A percentile compares a stretch with the other conserved stretches of the same genome.
Evolutionary conservation across 1,140 invertebrate species (phyloP).

Genomic region (Penaeus chinensis): DNA sequence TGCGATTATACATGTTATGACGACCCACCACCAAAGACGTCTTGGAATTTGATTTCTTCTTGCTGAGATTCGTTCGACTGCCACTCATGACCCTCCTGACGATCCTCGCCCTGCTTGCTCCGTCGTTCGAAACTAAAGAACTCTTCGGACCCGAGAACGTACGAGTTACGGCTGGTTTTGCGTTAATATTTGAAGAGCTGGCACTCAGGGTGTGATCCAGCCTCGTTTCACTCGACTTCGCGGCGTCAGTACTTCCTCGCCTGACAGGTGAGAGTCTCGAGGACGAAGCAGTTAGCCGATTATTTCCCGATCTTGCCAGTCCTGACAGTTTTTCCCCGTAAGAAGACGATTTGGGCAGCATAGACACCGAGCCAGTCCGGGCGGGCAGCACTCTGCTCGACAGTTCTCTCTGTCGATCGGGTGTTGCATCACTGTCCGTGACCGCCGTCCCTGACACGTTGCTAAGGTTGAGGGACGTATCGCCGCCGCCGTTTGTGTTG

Average conservation of each 20-base stretch:
- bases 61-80: constrained; percentile 50
- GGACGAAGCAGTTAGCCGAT: constrained; percentile 14
- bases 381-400: background rate
- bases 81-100: constrained; percentile 54
- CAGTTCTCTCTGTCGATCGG: background rate
- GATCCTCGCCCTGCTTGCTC: constrained; percentile 44
- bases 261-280: constrained; percentile 25
- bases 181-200: constrained; percentile 39
- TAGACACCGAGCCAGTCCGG: background rate
- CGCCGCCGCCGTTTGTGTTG: background rate
- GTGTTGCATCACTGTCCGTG: constrained; percentile 16
- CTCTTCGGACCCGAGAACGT: constrained; percentile 51
- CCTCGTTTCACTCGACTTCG: constrained; percentile 17
- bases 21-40: constrained; percentile 42
- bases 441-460: background rate
- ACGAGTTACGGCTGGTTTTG: constrained; percentile 1
- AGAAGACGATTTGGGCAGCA: background rate
- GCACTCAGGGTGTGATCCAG: constrained; percentile 41
- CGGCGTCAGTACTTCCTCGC: constrained; percentile 7
- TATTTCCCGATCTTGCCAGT: constrained; percentile 15
- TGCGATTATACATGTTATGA: constrained; percentile 51
- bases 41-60: constrained; percentile 54
- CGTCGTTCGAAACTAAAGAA: constrained; percentile 11
- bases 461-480: constrained; percentile 17
- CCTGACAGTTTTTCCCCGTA: constrained; percentile 4